These are phyloP conservation scores for Lithobius niger DNA, from an alignment of 1,140 invertebrate species.

Conservation along the genomic window DNA sequence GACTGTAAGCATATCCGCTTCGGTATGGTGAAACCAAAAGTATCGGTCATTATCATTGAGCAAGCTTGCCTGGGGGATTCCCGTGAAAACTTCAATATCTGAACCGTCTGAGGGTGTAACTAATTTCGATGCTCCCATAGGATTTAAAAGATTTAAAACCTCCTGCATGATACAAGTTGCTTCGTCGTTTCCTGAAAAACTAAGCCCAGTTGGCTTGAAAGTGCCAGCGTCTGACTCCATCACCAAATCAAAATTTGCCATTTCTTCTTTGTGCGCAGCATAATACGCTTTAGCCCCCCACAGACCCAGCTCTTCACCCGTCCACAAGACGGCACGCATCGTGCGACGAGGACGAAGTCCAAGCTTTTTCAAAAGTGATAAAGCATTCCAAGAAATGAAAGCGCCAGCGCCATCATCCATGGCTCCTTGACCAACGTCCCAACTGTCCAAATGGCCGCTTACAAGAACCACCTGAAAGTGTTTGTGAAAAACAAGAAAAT, in stretches of 20 bases:
- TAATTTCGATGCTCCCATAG: constrained; percentile 20
- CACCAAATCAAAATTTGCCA: constrained; percentile 48
- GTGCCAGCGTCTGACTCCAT: constrained; percentile 76
- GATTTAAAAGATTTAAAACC: constrained; percentile 36
- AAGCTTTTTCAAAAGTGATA: constrained; percentile 51
- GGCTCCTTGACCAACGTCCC: constrained; percentile 78
- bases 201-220: constrained; percentile 52
- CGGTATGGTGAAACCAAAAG: constrained; percentile 68
- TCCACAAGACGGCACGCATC: constrained; percentile 61
- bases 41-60: constrained; percentile 54
- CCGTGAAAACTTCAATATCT: constrained; percentile 26
- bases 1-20: constrained; percentile 61
- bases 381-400: constrained; percentile 52
- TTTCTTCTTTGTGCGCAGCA: constrained; percentile 43
- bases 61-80: constrained; percentile 52
- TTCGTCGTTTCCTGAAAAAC: constrained; percentile 40
- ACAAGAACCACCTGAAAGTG: constrained; percentile 49
- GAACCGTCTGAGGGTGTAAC: constrained; percentile 17
- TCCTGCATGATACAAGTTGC: constrained; percentile 48
- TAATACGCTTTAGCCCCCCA: constrained; percentile 50
- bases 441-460: constrained; percentile 74
- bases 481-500: too few relatives aligned
- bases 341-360: constrained; percentile 54
- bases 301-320: constrained; percentile 60
- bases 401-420: constrained; percentile 60